phyloP scores from a whole-genome alignment of 2,888 invertebrate species.

The Apoda limacodes region DNA sequence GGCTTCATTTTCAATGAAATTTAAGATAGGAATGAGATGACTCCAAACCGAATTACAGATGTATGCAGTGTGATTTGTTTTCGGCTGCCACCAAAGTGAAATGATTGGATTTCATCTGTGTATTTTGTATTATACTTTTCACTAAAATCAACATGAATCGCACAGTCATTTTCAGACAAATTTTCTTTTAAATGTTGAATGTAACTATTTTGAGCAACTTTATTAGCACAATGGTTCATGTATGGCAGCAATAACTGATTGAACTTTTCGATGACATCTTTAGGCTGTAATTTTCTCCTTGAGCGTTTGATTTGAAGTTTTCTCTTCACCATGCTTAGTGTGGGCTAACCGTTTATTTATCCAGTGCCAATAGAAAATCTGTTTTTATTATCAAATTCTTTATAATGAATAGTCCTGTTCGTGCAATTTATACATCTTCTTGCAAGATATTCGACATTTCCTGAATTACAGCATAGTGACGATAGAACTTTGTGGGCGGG shows the following conservation, averaged over 20 bases:
- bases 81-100: constrained; percentile 6
- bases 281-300: background rate
- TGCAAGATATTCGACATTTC: background rate
- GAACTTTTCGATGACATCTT: constrained; percentile 2
- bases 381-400: constrained; percentile 4
- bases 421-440: constrained; percentile 1
- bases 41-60: constrained; percentile 10
- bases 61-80: constrained; percentile 3
- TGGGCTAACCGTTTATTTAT: constrained; percentile 1
- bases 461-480: background rate
- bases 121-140: constrained; percentile 6
- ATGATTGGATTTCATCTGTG: constrained; percentile 3
- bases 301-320: background rate
- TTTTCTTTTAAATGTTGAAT: constrained; percentile 4
- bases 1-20: constrained; percentile 1
- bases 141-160: constrained; percentile 7
- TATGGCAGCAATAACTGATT: constrained; percentile 1
- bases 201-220: background rate
- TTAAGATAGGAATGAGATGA: constrained; percentile 9
- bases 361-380: constrained; percentile 1
- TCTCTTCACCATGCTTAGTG: constrained; percentile 3
- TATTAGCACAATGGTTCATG: constrained; percentile 5
- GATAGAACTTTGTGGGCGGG: constrained; percentile 1
- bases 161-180: background rate
- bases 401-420: constrained; percentile 1